Base-by-base conservation (phyloP, 2,888 invertebrate species). In the Timema podura region DNA sequence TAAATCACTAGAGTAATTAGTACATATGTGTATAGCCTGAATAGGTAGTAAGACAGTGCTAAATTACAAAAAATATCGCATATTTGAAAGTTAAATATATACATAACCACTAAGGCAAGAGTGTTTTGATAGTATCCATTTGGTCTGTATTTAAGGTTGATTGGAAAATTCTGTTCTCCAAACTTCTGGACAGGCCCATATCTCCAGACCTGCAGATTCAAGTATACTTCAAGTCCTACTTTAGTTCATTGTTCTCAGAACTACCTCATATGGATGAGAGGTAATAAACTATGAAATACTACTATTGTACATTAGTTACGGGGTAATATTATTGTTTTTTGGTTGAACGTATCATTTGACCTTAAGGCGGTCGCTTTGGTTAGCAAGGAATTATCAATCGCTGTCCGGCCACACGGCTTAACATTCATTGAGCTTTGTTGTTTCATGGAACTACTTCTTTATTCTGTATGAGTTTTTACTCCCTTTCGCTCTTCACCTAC, bases 181-280 rank as follows among this genome's bases (percentile, higher is more conserved):
- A 48, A 10, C 65, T 70, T 15, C 44, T 68, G 65, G 45, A 49
- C 47, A 5, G 10, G 7, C 30, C 47, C 45, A 47, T 47, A 5
- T 16, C 45, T 13, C 54, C 65, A 16, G 54, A 68, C 47, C 51
- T 65, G 5, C 30, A 48, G 0, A 61, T 70, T 15, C 70, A 70
- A 16, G 68, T 70, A 7, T 70, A 70, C 65, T 70, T 70, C 64
- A 48, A 70, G 44, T 7, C 6, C 16, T 70, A 70, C 68, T 51
- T 70, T 54, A 57, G 64, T 30, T 64, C 30, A 44, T 45, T 68
- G 48, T 68, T 70, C 16, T 45, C 7, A 13, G n/a, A 10, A 46
- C 48, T 70, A 8, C 13, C n/a, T 11, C n/a, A 47, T 6, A n/a
- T 45, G 3, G 7, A 66, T 47, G n/a, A 45, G 44, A 30, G 11